Percentiles rank a stretch among this genome's conserved stretches.
Evolutionary conservation across 1,140 invertebrate species (phyloP).

Genomic region (Drosophila navojoa): DNA sequence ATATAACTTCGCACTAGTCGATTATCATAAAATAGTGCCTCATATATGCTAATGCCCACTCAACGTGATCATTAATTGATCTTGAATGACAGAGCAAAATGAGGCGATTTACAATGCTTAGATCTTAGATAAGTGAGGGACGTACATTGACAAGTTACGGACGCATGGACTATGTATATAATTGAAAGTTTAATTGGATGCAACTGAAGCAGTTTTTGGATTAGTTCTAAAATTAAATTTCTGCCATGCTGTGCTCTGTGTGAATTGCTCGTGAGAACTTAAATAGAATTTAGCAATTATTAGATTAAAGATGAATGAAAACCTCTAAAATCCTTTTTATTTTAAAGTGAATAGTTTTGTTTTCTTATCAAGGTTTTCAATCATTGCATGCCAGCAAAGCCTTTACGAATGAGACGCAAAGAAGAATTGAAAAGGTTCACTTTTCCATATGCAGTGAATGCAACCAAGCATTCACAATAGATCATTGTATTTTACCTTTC

Average conservation of each 20-base stretch:
- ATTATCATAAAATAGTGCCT: slow-evolving; percentile 6
- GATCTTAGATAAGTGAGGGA: not conserved
- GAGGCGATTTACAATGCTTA: not conserved
- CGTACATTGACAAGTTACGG: not conserved
- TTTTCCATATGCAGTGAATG: no score
- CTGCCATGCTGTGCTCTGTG: slow-evolving; percentile 2
- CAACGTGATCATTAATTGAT: slow-evolving; percentile 7
- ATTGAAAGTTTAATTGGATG: not conserved
- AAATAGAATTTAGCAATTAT: not conserved
- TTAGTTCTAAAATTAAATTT: slow-evolving; percentile 8
- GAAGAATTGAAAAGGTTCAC: not conserved
- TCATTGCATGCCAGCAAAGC: not conserved
- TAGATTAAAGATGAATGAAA: not conserved
- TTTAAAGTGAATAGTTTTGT: not conserved
- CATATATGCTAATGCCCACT: slow-evolving; percentile 1
- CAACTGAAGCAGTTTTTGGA: slow-evolving; percentile 2
- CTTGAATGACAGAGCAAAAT: not conserved
- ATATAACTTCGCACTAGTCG: not conserved
- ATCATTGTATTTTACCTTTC: slow-evolving; percentile 53
- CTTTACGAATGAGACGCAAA: slow-evolving; percentile 9
- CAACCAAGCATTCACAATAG: no score
- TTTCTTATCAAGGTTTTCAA: not conserved
- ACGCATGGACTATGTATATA: not conserved
- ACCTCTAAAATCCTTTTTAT: not conserved
- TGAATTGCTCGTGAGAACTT: not conserved